Percentiles rank a stretch among this genome's conserved stretches.
phyloP scores from a whole-genome alignment of 2,888 invertebrate species.

The Drosophila planitibia region DNA sequence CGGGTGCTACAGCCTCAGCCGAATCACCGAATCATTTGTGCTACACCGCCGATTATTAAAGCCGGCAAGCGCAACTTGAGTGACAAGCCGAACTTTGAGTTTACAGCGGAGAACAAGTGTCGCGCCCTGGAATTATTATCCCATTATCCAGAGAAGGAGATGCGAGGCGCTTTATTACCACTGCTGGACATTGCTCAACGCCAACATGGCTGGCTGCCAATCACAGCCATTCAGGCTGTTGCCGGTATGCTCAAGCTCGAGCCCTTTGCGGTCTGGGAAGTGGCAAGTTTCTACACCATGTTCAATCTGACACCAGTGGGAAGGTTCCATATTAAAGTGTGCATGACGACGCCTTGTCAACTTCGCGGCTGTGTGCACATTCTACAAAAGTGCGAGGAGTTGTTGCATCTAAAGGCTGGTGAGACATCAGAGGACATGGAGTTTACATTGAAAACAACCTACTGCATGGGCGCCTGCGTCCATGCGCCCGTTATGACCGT shows the following conservation, averaged over 20 bases:
- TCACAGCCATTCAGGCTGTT: constrained; percentile 58
- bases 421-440: constrained; percentile 62
- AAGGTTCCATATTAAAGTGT: constrained; percentile 49
- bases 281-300: constrained; percentile 58
- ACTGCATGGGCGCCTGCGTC: constrained; percentile 60
- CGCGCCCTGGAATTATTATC: constrained; percentile 36
- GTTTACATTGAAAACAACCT: constrained; percentile 45
- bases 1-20: not conserved
- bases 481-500: constrained; percentile 57
- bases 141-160: constrained; percentile 40
- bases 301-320: constrained; percentile 57
- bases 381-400: constrained; percentile 30
- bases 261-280: constrained; percentile 52
- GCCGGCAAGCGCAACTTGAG: constrained; percentile 22
- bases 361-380: constrained; percentile 48
- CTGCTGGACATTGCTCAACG: constrained; percentile 66
- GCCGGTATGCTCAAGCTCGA: constrained; percentile 48
- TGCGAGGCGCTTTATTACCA: constrained; percentile 55
- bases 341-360: constrained; percentile 55
- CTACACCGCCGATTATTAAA: constrained; percentile 17
- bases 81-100: constrained; percentile 52
- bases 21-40: constrained; percentile 10
- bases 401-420: constrained; percentile 28
- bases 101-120: constrained; percentile 42
- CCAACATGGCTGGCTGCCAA: constrained; percentile 67